Evolutionary conservation across 2,888 invertebrate species (phyloP).

Genomic region (Lacanobia wlatinum): DNA sequence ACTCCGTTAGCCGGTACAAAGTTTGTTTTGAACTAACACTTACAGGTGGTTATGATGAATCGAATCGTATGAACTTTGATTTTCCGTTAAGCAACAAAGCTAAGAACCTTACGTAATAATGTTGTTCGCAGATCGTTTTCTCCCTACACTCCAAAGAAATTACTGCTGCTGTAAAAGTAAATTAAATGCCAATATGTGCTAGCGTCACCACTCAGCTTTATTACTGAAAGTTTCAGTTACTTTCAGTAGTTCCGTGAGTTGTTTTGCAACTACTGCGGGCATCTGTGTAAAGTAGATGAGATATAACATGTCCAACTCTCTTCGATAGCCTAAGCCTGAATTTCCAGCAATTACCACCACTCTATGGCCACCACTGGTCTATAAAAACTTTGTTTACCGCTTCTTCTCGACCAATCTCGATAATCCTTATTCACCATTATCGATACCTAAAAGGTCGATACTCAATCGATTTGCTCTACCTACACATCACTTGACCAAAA

Average conservation of each 20-base stretch:
- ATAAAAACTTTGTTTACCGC: too few species aligned
- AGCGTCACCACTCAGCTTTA: slow-evolving; percentile 3
- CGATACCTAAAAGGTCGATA: slow-evolving; percentile 5
- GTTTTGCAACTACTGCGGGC: too few species aligned
- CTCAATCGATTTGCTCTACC: not conserved
- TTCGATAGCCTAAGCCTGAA: too few species aligned
- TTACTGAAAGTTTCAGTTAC: not conserved
- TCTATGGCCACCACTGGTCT: too few species aligned
- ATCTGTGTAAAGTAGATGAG: too few species aligned
- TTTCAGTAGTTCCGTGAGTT: too few species aligned
- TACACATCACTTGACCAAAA: slow-evolving; percentile 66
- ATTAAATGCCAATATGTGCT: not conserved
- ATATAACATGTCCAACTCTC: too few species aligned
- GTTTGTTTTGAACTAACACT: slow-evolving; percentile 40
- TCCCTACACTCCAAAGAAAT: not conserved
- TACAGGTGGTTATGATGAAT: slow-evolving; percentile 57
- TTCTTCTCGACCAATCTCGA: not conserved
- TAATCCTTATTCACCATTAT: not conserved
- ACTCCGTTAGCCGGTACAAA: slow-evolving; percentile 14
- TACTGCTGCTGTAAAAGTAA: not conserved
- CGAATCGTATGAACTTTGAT: slow-evolving; percentile 39
- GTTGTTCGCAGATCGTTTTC: not conserved
- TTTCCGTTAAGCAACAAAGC: not conserved
- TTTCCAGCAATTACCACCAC: too few species aligned
- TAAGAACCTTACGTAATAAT: not conserved